Percentiles rank a stretch among this genome's conserved stretches.
phyloP scores from a whole-genome alignment of 2,888 invertebrate genomes.

The Sesia apiformis region DNA sequence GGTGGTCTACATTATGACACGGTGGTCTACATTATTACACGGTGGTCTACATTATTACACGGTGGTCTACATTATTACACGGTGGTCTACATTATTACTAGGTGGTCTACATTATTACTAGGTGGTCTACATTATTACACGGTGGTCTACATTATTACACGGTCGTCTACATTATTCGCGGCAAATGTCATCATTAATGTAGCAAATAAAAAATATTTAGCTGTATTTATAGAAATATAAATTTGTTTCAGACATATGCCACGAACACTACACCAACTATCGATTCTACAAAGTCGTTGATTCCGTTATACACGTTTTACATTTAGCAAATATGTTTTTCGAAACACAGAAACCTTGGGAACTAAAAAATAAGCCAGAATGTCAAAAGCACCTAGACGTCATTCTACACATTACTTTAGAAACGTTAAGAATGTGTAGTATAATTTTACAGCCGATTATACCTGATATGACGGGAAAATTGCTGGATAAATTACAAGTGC shows the following conservation, averaged over 20 bases:
- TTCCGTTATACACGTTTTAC: conserved; percentile 81
- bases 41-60: no score
- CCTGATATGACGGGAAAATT: conserved; percentile 81
- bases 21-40: no score
- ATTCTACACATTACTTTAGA: conserved; percentile 90
- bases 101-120: no score
- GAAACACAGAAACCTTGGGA: conserved; percentile 93
- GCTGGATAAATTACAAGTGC: conserved; percentile 79
- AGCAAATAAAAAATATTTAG: no score
- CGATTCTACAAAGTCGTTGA: conserved; percentile 91
- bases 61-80: no score
- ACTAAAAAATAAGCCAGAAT: conserved; percentile 76
- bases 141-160: no score
- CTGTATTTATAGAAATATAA: no score
- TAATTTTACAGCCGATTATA: conserved; percentile 89
- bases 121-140: no score
- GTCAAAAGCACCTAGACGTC: conserved; percentile 77
- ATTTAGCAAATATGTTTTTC: conserved; percentile 89
- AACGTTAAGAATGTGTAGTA: conserved; percentile 80
- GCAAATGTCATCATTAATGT: no score
- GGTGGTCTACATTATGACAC: no score
- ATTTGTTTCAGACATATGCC: conserved; percentile 72
- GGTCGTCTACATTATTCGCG: no score
- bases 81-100: no score
- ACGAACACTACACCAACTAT: conserved; percentile 80